A percentile compares a stretch with the other conserved stretches of the same genome.
These are phyloP conservation scores for Protobothrops flavoviridis DNA, from an alignment of 2,113 vertebrate genomes.

Conservation along the genomic window DNA sequence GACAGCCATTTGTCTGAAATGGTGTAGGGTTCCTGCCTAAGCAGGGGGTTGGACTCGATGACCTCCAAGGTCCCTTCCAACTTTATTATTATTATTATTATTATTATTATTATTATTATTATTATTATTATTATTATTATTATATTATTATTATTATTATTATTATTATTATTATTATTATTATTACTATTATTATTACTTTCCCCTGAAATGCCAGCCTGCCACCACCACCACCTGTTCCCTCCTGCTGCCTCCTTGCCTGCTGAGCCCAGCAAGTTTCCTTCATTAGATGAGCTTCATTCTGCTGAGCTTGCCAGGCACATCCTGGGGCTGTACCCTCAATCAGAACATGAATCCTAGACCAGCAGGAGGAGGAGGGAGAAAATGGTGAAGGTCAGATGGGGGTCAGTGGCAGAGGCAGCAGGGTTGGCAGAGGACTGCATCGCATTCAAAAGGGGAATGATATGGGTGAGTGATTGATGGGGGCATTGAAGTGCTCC, in stretches of 20 bases:
- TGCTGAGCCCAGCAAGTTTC: neutral
- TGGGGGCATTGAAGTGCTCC: neutral
- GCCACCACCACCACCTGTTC: neutral
- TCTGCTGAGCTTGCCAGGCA: neutral
- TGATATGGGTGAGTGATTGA: neutral
- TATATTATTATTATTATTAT: too few species aligned
- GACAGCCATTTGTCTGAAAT: too few species aligned
- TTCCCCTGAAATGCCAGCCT: neutral
- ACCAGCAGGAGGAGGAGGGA: neutral
- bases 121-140: too few species aligned
- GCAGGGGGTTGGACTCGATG: too few species aligned
- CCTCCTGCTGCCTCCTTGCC: neutral
- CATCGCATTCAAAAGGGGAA: neutral
- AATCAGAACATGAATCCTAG: neutral
- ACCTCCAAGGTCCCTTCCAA: too few species aligned
- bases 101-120: too few species aligned
- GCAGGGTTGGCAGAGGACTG: neutral
- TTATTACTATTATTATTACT: too few species aligned
- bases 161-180: too few species aligned
- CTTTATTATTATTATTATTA: too few species aligned
- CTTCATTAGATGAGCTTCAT: neutral
- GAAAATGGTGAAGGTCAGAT: neutral
- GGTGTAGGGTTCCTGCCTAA: too few species aligned
- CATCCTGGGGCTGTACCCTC: neutral
- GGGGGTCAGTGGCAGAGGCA: neutral